A percentile compares a stretch with the other conserved stretches of the same genome.
Evolutionary conservation across 2,797 vertebrate species (phyloP).

Genomic region (Ispidina picta): DNA sequence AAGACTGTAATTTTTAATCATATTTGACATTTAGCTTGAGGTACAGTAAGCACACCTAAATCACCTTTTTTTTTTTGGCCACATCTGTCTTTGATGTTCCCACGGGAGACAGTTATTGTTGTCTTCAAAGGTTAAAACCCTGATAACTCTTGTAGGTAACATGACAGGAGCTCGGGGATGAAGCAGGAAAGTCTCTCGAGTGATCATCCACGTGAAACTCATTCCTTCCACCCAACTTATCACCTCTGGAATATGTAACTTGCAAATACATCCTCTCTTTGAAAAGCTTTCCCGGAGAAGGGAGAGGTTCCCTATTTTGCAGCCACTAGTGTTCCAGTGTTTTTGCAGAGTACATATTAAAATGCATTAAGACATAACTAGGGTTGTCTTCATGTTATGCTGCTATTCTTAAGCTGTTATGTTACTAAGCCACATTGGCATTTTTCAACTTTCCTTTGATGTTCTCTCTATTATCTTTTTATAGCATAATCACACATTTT

Average conservation of each 20-base stretch:
- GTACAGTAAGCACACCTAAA: conserved; percentile 63
- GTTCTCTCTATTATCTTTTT: conserved; percentile 76
- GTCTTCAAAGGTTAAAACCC: conserved; percentile 61
- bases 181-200: background rate
- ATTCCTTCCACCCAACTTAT: background rate
- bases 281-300: background rate
- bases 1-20: conserved; percentile 50
- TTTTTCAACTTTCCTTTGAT: conserved; percentile 70
- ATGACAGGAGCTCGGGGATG: conserved; percentile 40
- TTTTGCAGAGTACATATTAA: conserved; percentile 62
- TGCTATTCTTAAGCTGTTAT: conserved; percentile 74
- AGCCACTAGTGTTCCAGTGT: conserved; percentile 7
- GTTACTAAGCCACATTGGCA: conserved; percentile 69
- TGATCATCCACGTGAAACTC: conserved; percentile 1
- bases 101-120: conserved; percentile 45
- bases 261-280: background rate
- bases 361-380: conserved; percentile 73
- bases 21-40: conserved; percentile 65
- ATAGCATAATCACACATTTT: conserved; percentile 77
- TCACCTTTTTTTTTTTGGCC: conserved; percentile 41
- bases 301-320: background rate
- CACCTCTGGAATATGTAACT: background rate
- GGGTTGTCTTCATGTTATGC: conserved; percentile 74
- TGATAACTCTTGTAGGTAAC: background rate
- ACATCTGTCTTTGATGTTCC: conserved; percentile 63